Conservation (phyloP, 2,888 invertebrate genomes). For the Heliconius hortense region DNA sequence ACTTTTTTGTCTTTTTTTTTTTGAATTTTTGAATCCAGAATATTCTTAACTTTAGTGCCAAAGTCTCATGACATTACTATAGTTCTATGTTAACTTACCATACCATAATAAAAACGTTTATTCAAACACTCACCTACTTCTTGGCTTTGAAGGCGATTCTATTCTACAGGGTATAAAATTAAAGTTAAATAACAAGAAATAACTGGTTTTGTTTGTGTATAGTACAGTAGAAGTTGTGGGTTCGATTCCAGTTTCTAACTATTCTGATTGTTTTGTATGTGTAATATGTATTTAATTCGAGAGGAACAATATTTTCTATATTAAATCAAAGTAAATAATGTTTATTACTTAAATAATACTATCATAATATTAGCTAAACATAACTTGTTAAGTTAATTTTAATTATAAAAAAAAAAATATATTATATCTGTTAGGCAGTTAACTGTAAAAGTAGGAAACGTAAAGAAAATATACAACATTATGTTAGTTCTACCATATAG, state of each 20-base stretch:
- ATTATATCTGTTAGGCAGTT: not conserved
- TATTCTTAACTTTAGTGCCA: not conserved
- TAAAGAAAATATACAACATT: no score
- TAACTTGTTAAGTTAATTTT: not conserved
- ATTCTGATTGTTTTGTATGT: not conserved
- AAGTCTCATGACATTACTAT: conserved; percentile 8
- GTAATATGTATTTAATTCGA: no score
- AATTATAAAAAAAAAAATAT: not conserved
- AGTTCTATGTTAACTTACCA: conserved; percentile 16
- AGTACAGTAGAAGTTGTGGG: not conserved
- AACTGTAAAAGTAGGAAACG: no score
- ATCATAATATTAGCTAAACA: not conserved
- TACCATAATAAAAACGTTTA: conserved; percentile 13
- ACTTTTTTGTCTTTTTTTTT: not conserved
- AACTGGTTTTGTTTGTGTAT: not conserved
- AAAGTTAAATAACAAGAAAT: conserved; percentile 9
- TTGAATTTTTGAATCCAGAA: conserved; percentile 14
- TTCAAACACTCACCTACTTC: conserved; percentile 25
- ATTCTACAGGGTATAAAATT: conserved; percentile 26
- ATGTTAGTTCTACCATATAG: not conserved
- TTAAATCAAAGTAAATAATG: no score
- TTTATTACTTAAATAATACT: not conserved
- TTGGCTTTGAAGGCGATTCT: conserved; percentile 23
- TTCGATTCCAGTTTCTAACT: not conserved
- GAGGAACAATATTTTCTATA: no score